These are phyloP conservation scores for Lepisosteus osseus DNA, from an alignment of 2,113 vertebrate genomes.

Conservation along the genomic window DNA sequence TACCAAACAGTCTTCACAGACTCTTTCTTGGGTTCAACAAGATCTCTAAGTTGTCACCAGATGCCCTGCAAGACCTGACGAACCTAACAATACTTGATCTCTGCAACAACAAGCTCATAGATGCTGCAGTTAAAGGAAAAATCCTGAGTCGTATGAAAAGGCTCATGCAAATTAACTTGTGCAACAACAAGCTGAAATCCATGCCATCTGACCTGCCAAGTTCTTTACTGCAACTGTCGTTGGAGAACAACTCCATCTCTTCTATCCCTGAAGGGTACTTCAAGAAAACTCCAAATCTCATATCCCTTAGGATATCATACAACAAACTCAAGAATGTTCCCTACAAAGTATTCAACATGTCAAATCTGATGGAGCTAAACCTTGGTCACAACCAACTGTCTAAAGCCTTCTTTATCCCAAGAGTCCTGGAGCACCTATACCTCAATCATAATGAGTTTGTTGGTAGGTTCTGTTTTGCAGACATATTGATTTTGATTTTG, in stretches of 20 bases:
- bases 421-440: conserved; percentile 71
- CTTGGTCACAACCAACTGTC: conserved; percentile 75
- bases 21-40: conserved; percentile 69
- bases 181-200: conserved; percentile 66
- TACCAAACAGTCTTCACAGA: conserved; percentile 69
- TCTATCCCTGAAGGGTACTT: conserved; percentile 74
- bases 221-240: conserved; percentile 75
- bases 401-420: conserved; percentile 69
- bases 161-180: conserved; percentile 69
- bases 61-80: conserved; percentile 51
- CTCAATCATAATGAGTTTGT: conserved; percentile 73
- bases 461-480: conserved; percentile 54
- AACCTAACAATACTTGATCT: conserved; percentile 74
- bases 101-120: conserved; percentile 63
- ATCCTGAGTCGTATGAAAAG: conserved; percentile 62
- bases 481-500: background rate
- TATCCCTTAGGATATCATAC: conserved; percentile 64
- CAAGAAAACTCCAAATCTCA: conserved; percentile 60
- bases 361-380: conserved; percentile 70
- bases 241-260: conserved; percentile 73
- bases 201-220: conserved; percentile 65
- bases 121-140: conserved; percentile 55
- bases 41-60: conserved; percentile 57
- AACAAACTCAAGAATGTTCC: conserved; percentile 66
- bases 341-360: conserved; percentile 65